A percentile compares a stretch with the other conserved stretches of the same genome.
Conservation (phyloP, 2,797 vertebrate genomes). For the Liparis tanakae region DNA sequence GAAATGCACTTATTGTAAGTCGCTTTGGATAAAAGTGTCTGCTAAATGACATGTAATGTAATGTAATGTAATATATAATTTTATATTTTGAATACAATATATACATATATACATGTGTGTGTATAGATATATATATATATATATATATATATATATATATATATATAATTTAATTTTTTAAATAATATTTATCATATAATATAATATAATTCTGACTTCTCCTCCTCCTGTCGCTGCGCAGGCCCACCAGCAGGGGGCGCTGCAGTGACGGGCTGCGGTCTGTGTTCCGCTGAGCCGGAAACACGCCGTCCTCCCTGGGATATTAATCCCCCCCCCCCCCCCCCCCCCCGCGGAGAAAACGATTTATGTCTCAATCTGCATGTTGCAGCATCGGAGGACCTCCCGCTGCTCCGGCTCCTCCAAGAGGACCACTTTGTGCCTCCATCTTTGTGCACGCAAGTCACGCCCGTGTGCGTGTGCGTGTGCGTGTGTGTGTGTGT, state of each 20-base stretch:
- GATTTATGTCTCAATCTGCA: conserved; percentile 48
- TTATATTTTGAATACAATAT: no score
- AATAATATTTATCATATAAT: no score
- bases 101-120: no score
- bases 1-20: no score
- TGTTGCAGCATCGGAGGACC: conserved; percentile 20
- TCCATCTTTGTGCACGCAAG: conserved; percentile 25
- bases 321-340: conserved; percentile 33
- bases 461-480: conserved; percentile 22
- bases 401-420: conserved; percentile 16
- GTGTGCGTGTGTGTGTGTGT: background rate
- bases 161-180: no score
- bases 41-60: no score
- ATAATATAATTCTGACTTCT: no score
- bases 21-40: no score
- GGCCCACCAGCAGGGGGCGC: conserved; percentile 31
- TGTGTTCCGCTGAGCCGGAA: conserved; percentile 4
- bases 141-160: no score
- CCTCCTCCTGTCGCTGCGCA: background rate
- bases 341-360: conserved; percentile 24
- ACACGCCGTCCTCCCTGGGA: conserved; percentile 17
- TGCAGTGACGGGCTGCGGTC: background rate
- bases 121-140: no score
- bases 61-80: no score
- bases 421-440: no score